Evolutionary conservation across 2,113 vertebrate genomes (phyloP).

Genomic region (Hoplias malabaricus): DNA sequence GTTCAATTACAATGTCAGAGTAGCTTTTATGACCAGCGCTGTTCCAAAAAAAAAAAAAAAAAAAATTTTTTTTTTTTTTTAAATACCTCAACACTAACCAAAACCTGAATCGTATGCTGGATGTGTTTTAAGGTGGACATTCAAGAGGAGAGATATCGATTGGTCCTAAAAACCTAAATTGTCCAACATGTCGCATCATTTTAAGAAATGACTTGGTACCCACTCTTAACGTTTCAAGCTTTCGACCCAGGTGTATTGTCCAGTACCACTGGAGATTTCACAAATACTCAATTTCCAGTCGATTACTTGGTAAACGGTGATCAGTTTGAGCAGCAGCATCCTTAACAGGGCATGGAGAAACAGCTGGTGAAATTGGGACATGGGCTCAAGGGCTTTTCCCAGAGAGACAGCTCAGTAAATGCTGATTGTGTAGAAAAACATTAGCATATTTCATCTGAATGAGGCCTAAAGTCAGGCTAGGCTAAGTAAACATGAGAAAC

Average conservation of each 20-base stretch:
- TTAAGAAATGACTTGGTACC: neutral
- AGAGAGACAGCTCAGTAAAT: neutral
- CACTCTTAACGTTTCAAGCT: conserved; percentile 7
- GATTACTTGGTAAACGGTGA: neutral
- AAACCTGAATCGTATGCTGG: conserved; percentile 27
- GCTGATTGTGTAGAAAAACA: neutral
- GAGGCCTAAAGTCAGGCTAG: neutral
- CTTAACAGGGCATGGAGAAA: neutral
- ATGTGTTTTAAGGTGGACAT: neutral
- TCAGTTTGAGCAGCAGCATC: neutral
- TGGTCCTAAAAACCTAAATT: conserved; percentile 43
- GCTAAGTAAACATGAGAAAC: neutral
- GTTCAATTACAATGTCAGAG: conserved; percentile 53
- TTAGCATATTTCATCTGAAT: neutral
- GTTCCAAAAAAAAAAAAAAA: conserved; percentile 61
- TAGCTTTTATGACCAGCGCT: conserved; percentile 69
- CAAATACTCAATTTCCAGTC: neutral
- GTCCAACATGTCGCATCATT: neutral
- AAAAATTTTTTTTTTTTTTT: conserved; percentile 43
- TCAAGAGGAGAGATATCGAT: conserved; percentile 46
- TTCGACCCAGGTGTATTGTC: neutral
- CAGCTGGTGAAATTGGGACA: neutral
- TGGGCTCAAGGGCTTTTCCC: neutral
- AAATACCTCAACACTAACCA: neutral
- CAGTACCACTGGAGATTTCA: neutral